phyloP scores from a whole-genome alignment of 2,113 vertebrate species.

The Epinephelus lanceolatus region DNA sequence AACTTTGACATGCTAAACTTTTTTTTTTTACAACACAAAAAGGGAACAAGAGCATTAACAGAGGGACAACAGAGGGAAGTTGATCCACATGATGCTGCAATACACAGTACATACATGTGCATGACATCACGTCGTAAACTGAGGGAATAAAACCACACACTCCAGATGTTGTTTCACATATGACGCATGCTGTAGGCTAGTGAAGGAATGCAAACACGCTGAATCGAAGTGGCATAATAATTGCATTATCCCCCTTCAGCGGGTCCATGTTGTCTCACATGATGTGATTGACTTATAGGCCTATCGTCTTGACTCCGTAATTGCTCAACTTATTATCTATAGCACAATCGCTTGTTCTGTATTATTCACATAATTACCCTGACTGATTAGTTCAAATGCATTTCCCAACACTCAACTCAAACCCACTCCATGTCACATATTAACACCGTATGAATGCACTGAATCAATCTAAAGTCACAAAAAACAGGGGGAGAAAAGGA shows the following conservation, averaged over 20 bases:
- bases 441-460: conserved; percentile 23
- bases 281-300: conserved; percentile 43
- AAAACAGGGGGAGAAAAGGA: neutral
- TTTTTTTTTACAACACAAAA: neutral
- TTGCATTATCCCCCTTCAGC: conserved; percentile 49
- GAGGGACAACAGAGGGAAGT: conserved; percentile 1
- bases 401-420: conserved; percentile 43
- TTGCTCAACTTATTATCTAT: conserved; percentile 47
- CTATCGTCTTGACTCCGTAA: conserved; percentile 45
- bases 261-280: conserved; percentile 31
- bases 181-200: conserved; percentile 31
- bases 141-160: neutral
- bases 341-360: conserved; percentile 45
- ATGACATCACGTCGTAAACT: neutral
- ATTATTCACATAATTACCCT: conserved; percentile 53
- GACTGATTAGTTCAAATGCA: conserved; percentile 56
- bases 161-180: neutral
- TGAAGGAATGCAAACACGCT: conserved; percentile 28
- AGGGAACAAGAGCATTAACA: neutral
- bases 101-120: neutral
- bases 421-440: conserved; percentile 35
- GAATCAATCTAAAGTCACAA: conserved; percentile 22
- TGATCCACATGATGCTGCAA: neutral
- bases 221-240: conserved; percentile 42
- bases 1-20: conserved; percentile 19